These are phyloP conservation scores for Corythaeola cristata DNA, from an alignment of 2,113 vertebrate genomes.

Conservation along the genomic window DNA sequence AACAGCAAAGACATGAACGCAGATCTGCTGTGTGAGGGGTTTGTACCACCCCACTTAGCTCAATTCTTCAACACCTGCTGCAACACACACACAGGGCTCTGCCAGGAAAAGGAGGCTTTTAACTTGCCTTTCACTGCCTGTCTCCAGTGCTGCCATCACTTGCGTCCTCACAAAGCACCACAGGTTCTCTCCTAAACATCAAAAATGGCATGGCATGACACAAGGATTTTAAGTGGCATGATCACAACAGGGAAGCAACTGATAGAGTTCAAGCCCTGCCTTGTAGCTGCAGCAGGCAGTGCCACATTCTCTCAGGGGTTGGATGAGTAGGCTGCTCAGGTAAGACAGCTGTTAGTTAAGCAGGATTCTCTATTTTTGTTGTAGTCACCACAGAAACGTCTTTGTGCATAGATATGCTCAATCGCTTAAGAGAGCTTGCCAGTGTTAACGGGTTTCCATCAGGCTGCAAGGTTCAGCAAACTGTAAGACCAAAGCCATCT, in stretches of 20 bases:
- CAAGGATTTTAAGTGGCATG: not conserved
- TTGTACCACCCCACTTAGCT: too few relatives aligned
- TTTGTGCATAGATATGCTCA: too few relatives aligned
- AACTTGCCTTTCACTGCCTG: not conserved
- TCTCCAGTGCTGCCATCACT: not conserved
- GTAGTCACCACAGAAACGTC: not conserved
- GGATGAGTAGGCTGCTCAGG: too few relatives aligned
- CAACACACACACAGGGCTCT: fast-evolving
- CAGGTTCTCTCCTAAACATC: not conserved
- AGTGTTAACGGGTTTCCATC: not conserved
- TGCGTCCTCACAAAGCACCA: not conserved
- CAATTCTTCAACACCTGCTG: not conserved
- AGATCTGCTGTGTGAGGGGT: not conserved
- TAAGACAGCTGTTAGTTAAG: not conserved
- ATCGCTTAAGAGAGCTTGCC: not conserved
- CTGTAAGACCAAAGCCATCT: fast-evolving
- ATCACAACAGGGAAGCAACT: not conserved
- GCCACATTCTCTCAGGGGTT: fast-evolving
- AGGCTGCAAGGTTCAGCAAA: not conserved
- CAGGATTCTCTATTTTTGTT: not conserved
- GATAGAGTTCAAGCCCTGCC: fast-evolving
- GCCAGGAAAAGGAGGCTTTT: not conserved
- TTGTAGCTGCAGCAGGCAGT: not conserved
- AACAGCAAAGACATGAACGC: not conserved
- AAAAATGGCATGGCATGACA: fast-evolving